Base-by-base conservation (phyloP, 1,140 invertebrate genomes). In the Brachionus paranguensis region DNA sequence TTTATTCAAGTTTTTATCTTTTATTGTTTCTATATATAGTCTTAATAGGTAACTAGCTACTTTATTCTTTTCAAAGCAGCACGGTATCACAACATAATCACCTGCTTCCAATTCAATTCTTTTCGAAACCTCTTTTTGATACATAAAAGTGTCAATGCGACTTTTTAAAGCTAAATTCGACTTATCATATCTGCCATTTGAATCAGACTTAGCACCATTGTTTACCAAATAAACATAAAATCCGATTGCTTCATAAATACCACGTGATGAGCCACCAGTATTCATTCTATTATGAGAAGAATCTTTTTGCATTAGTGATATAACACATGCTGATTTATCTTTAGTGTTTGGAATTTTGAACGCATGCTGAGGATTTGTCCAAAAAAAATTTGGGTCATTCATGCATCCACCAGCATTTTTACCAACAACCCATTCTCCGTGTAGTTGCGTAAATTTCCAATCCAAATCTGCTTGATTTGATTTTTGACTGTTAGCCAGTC, bases 401-500 rank as follows among this genome's bases (percentile, higher is more conserved):
- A 64, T 27, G 29, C 64, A 68, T 41, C 79, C 79, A 68, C 79
- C 79, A 2, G 79, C 33, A 68, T 65, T 68, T 83, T 83, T 20
- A 43, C 79, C 79, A n/a, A 4, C 14, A 43, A 68, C 27, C 79
- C 79, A 83, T 47, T 47, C 24, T 5, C 79, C 79, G 24, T 50
- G 29, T 43, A 65, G 11, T 17, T 76, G 43, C 10, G 45, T 76
- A 1, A 76, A 33, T 27, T 50, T 33, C 72, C 72, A 76, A 29
- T 76, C 20, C 20, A 76, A 47, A 41, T 60, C 50, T 10, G 50
- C 24, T 29, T 60, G 50, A 8, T 68, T 68, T 10, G 37, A 43
- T 29, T 43, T 20, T 20, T 47, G 27, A 5, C 50, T 50, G n/a
- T 60, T 72, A 88, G 97, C 96, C 11, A 78, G 24, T n/a, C 33